Percentiles rank a stretch among this genome's conserved stretches.
Evolutionary conservation across 2,113 vertebrate genomes (phyloP).

Genomic region (Catharus bicknelli): DNA sequence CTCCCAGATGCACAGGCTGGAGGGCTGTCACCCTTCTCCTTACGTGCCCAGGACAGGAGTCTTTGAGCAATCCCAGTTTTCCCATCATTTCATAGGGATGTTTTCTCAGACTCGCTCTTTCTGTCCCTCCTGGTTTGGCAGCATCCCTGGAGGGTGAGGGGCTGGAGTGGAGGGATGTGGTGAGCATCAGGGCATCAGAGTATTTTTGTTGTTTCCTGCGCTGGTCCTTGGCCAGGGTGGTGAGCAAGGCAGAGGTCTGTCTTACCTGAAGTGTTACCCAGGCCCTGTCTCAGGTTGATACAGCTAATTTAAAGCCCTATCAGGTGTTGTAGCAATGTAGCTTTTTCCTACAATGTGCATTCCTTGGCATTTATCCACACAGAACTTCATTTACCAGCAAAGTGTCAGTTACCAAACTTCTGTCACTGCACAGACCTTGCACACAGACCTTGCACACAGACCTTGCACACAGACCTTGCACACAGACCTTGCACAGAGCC

Average conservation of each 20-base stretch:
- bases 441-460: neutral
- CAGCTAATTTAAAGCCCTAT: neutral
- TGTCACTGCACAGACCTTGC: neutral
- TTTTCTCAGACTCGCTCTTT: neutral
- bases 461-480: too few relatives aligned
- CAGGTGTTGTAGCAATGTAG: neutral
- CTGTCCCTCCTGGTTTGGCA: neutral
- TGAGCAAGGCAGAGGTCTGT: neutral
- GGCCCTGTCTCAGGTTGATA: neutral
- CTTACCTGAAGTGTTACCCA: neutral
- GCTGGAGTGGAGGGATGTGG: fast-evolving
- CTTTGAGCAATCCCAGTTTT: neutral
- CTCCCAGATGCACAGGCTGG: neutral
- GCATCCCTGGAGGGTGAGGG: neutral
- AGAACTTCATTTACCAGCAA: neutral
- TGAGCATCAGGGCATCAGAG: fast-evolving
- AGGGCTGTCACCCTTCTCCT: neutral
- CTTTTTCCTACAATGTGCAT: neutral
- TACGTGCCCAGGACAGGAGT: neutral
- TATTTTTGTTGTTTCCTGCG: neutral
- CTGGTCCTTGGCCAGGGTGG: neutral
- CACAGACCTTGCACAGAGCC: neutral
- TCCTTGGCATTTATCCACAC: neutral
- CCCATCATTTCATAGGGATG: neutral
- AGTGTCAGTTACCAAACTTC: neutral